Conservation (phyloP, 2,888 invertebrate species). For the Brachyptera putata region DNA sequence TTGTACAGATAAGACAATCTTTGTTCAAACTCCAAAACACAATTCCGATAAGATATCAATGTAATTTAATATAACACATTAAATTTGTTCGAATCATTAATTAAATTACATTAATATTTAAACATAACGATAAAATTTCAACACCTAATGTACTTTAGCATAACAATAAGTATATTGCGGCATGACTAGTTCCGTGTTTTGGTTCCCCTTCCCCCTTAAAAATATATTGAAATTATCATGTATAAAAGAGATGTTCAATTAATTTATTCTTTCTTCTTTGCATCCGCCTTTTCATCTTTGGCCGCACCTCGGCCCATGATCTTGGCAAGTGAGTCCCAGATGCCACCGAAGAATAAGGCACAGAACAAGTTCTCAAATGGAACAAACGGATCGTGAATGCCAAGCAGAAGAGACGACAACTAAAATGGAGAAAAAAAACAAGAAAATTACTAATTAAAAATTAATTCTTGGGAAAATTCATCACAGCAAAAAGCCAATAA, state of each 20-base stretch:
- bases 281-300: slow-evolving; percentile 74
- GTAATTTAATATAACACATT: background rate
- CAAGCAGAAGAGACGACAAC: slow-evolving; percentile 90
- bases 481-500: too few relatives aligned
- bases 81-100: background rate
- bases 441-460: too few relatives aligned
- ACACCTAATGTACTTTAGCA: too few relatives aligned
- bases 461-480: too few relatives aligned
- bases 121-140: too few relatives aligned
- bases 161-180: background rate
- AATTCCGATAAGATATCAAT: background rate
- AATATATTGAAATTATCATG: background rate
- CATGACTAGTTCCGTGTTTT: slow-evolving; percentile 26
- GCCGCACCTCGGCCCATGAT: slow-evolving; percentile 77
- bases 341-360: slow-evolving; percentile 94
- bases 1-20: too few relatives aligned
- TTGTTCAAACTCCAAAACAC: too few relatives aligned
- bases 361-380: slow-evolving; percentile 98
- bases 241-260: background rate
- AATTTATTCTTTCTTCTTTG: slow-evolving; percentile 74
- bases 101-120: background rate
- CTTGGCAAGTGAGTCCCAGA: slow-evolving; percentile 94
- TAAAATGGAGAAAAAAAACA: slow-evolving; percentile 45
- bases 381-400: slow-evolving; percentile 97
- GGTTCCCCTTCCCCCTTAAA: slow-evolving; percentile 4